Evolutionary conservation across 1,140 invertebrate genomes (phyloP), one percentile per base, ranked within the genome.

Genomic region (Mizuhopecten yessoensis): DNA sequence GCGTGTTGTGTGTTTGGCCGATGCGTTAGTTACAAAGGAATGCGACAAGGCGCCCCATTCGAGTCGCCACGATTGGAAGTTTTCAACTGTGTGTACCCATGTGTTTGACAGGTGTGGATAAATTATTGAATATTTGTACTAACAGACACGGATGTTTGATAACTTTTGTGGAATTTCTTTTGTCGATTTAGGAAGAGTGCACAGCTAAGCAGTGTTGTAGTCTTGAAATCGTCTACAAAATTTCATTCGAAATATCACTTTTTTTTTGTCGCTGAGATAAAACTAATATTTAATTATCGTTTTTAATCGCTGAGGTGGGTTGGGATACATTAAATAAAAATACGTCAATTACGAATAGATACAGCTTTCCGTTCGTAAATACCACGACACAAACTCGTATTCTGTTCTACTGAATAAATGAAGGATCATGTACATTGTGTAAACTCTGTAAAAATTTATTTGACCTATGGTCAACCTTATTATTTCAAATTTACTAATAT

Each of bases 111-210:
- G 7, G 45, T 57, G 45, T 57, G 45, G 13, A 17, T 75, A 29
- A 75, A 75, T 75, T n/a, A 75, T 75, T 75, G 57, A 75, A 75
- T 75, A 75, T 75, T 75, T 75, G 57, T 29, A n/a, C 20, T 29
- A 75, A 29, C 57, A 75, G 57, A 75, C 57, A 75, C 2, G 57
- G 57, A 75, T 75, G 57, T 75, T 75, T 75, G 57, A 75, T 75
- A 75, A 75, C n/a, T 75, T 17, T n/a, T 29, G 9, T 17, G n/a
- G 57, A 75, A 75, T 75, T 75, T n/a, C 5, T 1, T 5, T 75
- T n/a, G 29, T 29, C n/a, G 1, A 1, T 29, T 75, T 29, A 75
- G 0, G 11, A 75, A 75, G 36, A 75, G 57, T 29, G 23, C n/a
- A 75, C 57, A n/a, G 57, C 57, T 29, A n/a, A 75, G n/a, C 57